These are phyloP conservation scores for Cryptoprocta ferox DNA, from an alignment of 2,797 vertebrate genomes.

Conservation along the genomic window DNA sequence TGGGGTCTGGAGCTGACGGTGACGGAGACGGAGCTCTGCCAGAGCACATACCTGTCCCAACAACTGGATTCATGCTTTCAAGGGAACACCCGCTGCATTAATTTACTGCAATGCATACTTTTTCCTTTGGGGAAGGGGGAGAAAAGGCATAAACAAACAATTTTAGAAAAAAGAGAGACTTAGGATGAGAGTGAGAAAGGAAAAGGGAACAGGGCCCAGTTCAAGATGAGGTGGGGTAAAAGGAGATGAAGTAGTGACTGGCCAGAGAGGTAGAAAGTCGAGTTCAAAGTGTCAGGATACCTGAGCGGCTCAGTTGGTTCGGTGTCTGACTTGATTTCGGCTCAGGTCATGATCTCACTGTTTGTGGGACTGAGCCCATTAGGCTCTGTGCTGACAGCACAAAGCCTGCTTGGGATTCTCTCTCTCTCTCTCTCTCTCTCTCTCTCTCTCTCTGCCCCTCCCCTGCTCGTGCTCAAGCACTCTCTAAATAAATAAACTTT, in stretches of 20 bases:
- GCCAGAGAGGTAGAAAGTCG: not conserved
- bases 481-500: too few species aligned
- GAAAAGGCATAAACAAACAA: not conserved
- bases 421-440: too few species aligned
- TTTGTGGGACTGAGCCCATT: too few species aligned
- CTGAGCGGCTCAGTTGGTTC: too few species aligned
- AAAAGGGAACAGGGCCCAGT: not conserved
- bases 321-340: too few species aligned
- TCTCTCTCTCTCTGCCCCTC: too few species aligned
- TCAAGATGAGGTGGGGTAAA: not conserved
- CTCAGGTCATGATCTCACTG: too few species aligned
- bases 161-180: slow-evolving; percentile 30
- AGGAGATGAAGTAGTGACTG: not conserved
- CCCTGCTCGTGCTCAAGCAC: too few species aligned
- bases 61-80: not conserved
- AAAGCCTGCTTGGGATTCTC: too few species aligned
- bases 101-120: not conserved
- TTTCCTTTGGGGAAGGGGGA: not conserved
- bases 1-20: not conserved
- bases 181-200: not conserved
- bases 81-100: not conserved
- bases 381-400: too few species aligned
- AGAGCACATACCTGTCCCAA: not conserved
- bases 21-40: not conserved
- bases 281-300: not conserved